Evolutionary conservation across 2,888 invertebrate species (phyloP).

Genomic region (Meiosimyza platycephala): DNA sequence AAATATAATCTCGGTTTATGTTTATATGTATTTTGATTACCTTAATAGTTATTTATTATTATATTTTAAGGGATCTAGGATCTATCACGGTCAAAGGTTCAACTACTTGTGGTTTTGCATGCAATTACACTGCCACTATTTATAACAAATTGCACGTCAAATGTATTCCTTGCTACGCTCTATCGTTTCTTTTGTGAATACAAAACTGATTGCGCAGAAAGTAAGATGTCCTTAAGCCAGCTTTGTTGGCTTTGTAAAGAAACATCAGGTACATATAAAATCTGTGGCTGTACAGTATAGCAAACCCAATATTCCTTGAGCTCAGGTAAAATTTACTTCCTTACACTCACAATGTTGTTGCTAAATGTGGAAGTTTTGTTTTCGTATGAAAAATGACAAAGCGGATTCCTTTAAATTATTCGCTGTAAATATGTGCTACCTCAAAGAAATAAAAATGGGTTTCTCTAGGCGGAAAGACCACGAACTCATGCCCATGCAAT

Average conservation of each 20-base stretch:
- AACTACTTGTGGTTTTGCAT: constrained; percentile 51
- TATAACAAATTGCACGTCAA: constrained; percentile 12
- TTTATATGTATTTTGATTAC: not conserved
- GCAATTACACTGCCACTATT: constrained; percentile 17
- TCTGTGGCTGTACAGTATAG: too few relatives aligned
- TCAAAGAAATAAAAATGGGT: constrained; percentile 27
- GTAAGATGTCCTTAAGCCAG: not conserved
- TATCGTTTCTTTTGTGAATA: not conserved
- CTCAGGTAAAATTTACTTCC: too few relatives aligned
- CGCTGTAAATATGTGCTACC: constrained; percentile 39
- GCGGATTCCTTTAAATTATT: constrained; percentile 24
- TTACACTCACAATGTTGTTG: too few relatives aligned
- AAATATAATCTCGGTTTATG: not conserved
- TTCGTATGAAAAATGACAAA: too few relatives aligned
- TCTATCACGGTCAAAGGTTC: constrained; percentile 59
- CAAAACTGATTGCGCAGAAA: not conserved
- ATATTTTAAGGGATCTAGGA: constrained; percentile 52
- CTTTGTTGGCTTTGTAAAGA: too few relatives aligned
- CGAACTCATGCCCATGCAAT: constrained; percentile 50
- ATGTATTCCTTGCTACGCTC: not conserved
- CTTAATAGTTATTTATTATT: constrained; percentile 40
- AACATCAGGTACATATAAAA: too few relatives aligned
- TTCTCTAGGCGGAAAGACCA: constrained; percentile 55
- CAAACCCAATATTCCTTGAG: too few relatives aligned
- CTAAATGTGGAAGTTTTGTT: too few relatives aligned